Evolutionary conservation across 2,888 invertebrate genomes (phyloP), one percentile per base, ranked within the genome.

Genomic region (Oscheius onirici): DNA sequence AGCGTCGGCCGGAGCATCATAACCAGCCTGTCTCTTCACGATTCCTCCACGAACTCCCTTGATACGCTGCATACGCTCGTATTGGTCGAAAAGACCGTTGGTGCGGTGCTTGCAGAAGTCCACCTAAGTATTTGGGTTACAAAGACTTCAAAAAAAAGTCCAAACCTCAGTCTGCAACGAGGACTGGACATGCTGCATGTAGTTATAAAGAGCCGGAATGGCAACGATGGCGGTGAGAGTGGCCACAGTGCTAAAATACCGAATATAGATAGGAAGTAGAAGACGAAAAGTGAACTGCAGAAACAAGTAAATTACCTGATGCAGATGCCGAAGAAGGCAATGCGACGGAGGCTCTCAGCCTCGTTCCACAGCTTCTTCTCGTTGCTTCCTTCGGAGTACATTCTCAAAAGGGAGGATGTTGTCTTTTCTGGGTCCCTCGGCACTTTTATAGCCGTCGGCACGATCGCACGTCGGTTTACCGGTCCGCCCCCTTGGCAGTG

Each of bases 171-270:
- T 82, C 73, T 84, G 84, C 46, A 87, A 80, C 51, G 83, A 78
- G 8, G 84, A 81, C 75, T 86, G 86, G 20, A 87, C 84, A 74
- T 82, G 81, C 69, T 85, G 85, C 76, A 86, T 83, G 79, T 87
- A 87, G 75, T 81, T 86, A 81, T 86, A 87, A 71, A 87, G 79
- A 79, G 85, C 81, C 46, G 87, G 87, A 51, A 87, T 80, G 71
- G 83, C 80, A 49, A 87, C 79, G 66, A 84, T 83, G 55, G 84
- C 84, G 40, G 84, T 83, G 57, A 86, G 72, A 15, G 83, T 84
- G 58, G 87, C 85, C 28, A 87, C 80, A 44, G 86, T 86, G 55
- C 81, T 83, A 63, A 75, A 78, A 71, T 71, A 51, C 22, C 73
- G 28, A n/a, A 10, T 20, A 34, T 57, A 11, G 15, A 24, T n/a